These are phyloP conservation scores for Phoenoteleia sp. DNA, from an alignment of 2,888 invertebrate species.

Conservation along the genomic window DNA sequence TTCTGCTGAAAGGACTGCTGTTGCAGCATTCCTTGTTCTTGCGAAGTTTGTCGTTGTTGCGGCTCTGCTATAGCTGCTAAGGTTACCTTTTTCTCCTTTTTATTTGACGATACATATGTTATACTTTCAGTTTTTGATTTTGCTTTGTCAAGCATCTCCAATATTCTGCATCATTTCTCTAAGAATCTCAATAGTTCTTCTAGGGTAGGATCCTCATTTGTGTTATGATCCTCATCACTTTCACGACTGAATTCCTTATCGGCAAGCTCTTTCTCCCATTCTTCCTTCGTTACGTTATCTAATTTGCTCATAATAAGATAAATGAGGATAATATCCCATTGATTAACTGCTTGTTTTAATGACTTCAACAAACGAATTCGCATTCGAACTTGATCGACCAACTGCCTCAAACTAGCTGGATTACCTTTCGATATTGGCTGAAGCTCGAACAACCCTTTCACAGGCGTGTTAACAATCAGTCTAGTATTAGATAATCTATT, in stretches of 20 bases:
- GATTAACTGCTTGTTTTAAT: slow-evolving; percentile 23
- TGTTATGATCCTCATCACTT: not conserved
- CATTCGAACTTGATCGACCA: slow-evolving; percentile 29
- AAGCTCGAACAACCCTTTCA: slow-evolving; percentile 34
- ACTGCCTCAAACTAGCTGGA: slow-evolving; percentile 1
- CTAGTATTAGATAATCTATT: slow-evolving; percentile 20
- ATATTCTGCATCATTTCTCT: slow-evolving; percentile 2
- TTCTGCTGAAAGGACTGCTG: not conserved
- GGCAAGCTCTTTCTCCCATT: slow-evolving; percentile 31
- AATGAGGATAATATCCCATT: slow-evolving; percentile 23
- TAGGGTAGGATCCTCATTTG: not conserved
- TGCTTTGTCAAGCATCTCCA: slow-evolving; percentile 2
- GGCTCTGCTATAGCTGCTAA: not conserved
- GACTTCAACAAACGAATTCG: slow-evolving; percentile 22
- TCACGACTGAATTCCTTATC: not conserved
- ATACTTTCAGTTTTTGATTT: not conserved
- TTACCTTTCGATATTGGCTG: not conserved
- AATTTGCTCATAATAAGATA: slow-evolving; percentile 30
- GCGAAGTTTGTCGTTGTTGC: not conserved
- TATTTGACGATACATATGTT: not conserved
- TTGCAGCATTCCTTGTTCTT: not conserved
- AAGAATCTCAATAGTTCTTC: slow-evolving; percentile 11
- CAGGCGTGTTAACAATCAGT: slow-evolving; percentile 25
- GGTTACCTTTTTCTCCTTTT: not conserved
- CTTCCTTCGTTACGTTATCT: slow-evolving; percentile 17